Conservation (phyloP, 2,797 vertebrate genomes). For the Gallinago solitaria region DNA sequence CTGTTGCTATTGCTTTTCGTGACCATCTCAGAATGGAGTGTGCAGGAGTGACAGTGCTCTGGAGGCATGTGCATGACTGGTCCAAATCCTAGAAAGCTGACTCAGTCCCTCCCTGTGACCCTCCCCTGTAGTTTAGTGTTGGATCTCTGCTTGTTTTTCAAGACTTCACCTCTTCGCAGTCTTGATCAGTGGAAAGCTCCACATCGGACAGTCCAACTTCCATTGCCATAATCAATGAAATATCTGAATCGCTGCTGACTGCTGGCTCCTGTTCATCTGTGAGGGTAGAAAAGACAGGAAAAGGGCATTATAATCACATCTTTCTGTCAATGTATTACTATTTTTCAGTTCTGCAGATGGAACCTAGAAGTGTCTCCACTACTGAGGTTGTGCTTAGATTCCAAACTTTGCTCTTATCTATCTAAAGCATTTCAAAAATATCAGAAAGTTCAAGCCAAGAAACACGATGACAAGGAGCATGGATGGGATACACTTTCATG, state of each 20-base stretch:
- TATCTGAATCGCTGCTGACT: slow-evolving; percentile 91
- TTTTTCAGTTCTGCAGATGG: neutral
- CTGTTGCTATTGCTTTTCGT: slow-evolving; percentile 81
- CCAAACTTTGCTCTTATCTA: neutral
- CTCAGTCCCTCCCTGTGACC: slow-evolving; percentile 41
- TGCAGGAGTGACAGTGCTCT: slow-evolving; percentile 68
- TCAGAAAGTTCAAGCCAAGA: neutral
- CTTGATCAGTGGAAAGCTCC: slow-evolving; percentile 86
- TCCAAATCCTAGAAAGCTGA: slow-evolving; percentile 58
- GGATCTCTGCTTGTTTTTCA: slow-evolving; percentile 67
- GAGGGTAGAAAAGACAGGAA: slow-evolving; percentile 9
- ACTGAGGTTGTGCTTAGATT: neutral
- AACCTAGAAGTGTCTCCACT: neutral
- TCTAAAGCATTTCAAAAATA: neutral
- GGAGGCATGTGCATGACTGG: slow-evolving; percentile 59
- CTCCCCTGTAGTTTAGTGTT: slow-evolving; percentile 21
- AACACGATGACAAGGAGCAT: neutral
- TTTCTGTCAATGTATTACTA: rapidly evolving
- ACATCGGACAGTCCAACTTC: slow-evolving; percentile 86
- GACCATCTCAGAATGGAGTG: slow-evolving; percentile 62
- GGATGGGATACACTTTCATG: neutral
- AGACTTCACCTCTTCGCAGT: slow-evolving; percentile 87
- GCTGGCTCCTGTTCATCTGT: slow-evolving; percentile 90
- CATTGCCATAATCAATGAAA: slow-evolving; percentile 86
- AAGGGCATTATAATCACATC: neutral